phyloP scores from a whole-genome alignment of 2,797 vertebrate species.

The Botia almorhae region DNA sequence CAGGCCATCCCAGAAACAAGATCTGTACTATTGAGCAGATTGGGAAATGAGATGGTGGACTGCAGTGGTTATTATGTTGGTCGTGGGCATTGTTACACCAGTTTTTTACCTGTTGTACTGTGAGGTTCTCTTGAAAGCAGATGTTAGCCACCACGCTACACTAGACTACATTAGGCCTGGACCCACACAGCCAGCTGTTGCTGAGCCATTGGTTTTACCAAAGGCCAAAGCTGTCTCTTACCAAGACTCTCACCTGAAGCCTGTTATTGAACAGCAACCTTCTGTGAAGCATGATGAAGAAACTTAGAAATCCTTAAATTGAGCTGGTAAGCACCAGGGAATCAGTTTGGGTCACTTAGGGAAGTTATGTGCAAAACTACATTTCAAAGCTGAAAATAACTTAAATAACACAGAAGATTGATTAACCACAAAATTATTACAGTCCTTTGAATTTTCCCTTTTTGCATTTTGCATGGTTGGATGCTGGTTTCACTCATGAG shows the following conservation, averaged over 20 bases:
- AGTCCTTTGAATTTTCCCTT: slow-evolving; percentile 3
- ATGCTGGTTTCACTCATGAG: slow-evolving; percentile 17
- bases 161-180: slow-evolving; percentile 66
- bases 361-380: slow-evolving; percentile 31
- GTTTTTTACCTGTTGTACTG: slow-evolving; percentile 98
- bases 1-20: slow-evolving; percentile 82
- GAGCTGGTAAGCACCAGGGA: slow-evolving; percentile 8
- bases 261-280: slow-evolving; percentile 14
- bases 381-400: slow-evolving; percentile 16
- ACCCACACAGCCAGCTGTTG: slow-evolving; percentile 23
- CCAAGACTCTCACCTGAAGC: slow-evolving; percentile 14
- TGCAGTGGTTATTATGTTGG: slow-evolving; percentile 95
- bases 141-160: slow-evolving; percentile 86
- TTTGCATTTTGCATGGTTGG: slow-evolving; percentile 36
- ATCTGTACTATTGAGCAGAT: slow-evolving; percentile 96
- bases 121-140: slow-evolving; percentile 92
- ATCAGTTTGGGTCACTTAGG: not conserved
- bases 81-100: slow-evolving; percentile 94
- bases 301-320: slow-evolving; percentile 38
- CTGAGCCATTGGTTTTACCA: not conserved
- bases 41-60: slow-evolving; percentile 99
- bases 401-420: not conserved
- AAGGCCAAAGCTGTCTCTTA: slow-evolving; percentile 25
- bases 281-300: slow-evolving; percentile 32
- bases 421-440: not conserved